These are phyloP conservation scores for Cheirogaleus major DNA, from an alignment of 2,797 vertebrate species.

Conservation along the genomic window DNA sequence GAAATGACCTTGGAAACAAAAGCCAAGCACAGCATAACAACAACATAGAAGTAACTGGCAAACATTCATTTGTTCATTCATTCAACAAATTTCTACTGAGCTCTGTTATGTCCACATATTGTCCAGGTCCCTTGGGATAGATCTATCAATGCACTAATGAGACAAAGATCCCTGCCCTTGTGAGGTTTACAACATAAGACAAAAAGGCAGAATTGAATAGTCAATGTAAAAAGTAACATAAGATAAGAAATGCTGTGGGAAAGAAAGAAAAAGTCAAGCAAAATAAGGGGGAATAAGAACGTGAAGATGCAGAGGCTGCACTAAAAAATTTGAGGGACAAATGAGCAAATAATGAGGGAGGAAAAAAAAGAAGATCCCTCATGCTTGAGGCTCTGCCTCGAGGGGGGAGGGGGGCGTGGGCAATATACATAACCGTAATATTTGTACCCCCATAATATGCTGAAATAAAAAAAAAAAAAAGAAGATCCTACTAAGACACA, in stretches of 20 bases:
- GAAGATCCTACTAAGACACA: background rate
- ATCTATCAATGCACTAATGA: background rate
- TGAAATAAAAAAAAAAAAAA: background rate
- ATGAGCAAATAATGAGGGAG: background rate
- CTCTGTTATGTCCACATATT: background rate
- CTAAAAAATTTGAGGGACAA: background rate
- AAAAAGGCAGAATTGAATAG: background rate
- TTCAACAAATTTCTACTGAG: background rate
- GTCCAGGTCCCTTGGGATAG: background rate
- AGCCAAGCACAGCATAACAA: background rate
- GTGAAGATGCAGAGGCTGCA: background rate
- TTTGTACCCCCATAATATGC: too few relatives aligned
- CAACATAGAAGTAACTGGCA: background rate
- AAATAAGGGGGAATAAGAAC: background rate
- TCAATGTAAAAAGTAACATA: background rate
- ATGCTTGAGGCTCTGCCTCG: too few relatives aligned
- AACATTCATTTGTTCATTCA: background rate
- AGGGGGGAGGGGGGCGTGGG: too few relatives aligned
- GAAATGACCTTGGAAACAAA: background rate
- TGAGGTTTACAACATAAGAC: background rate
- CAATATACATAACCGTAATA: too few relatives aligned
- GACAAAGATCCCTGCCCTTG: background rate
- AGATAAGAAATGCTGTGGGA: background rate
- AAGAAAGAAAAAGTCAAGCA: background rate
- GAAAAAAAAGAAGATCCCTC: background rate